A percentile compares a stretch with the other conserved stretches of the same genome.
Evolutionary conservation across 1,140 invertebrate genomes (phyloP).

Genomic region (Adoxophyes honmai): DNA sequence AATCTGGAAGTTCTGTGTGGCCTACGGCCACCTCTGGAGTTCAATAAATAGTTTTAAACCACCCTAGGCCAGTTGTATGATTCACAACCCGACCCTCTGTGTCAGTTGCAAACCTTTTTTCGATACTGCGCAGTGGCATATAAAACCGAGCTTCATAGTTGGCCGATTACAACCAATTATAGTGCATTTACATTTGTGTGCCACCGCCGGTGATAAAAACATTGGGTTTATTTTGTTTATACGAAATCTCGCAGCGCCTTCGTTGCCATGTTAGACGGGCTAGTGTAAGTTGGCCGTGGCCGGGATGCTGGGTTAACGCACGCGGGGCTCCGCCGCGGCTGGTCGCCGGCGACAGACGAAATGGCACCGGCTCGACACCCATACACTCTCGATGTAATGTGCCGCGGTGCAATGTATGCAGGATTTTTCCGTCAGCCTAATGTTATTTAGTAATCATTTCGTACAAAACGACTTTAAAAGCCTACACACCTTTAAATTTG

Average conservation of each 20-base stretch:
- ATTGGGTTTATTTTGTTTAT: slow-evolving; percentile 45
- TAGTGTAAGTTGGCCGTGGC: slow-evolving; percentile 18
- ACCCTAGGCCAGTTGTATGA: too few relatives aligned
- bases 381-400: slow-evolving; percentile 6
- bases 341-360: slow-evolving; percentile 14
- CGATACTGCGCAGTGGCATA: background rate
- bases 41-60: too few relatives aligned
- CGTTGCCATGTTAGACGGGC: background rate
- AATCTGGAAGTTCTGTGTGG: too few relatives aligned
- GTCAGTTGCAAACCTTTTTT: too few relatives aligned
- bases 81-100: too few relatives aligned
- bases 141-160: slow-evolving; percentile 6
- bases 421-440: slow-evolving; percentile 10
- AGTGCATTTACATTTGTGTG: slow-evolving; percentile 10
- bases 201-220: slow-evolving; percentile 24
- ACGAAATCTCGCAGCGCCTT: slow-evolving; percentile 2
- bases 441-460: background rate
- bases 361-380: slow-evolving; percentile 16
- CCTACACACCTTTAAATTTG: too few relatives aligned
- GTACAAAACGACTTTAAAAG: too few relatives aligned
- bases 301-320: background rate
- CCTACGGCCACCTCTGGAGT: too few relatives aligned
- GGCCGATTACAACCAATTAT: background rate
- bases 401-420: background rate
- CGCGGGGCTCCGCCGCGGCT: background rate